phyloP scores from a whole-genome alignment of 2,113 vertebrate genomes.

The Tylochromis polylepis region DNA sequence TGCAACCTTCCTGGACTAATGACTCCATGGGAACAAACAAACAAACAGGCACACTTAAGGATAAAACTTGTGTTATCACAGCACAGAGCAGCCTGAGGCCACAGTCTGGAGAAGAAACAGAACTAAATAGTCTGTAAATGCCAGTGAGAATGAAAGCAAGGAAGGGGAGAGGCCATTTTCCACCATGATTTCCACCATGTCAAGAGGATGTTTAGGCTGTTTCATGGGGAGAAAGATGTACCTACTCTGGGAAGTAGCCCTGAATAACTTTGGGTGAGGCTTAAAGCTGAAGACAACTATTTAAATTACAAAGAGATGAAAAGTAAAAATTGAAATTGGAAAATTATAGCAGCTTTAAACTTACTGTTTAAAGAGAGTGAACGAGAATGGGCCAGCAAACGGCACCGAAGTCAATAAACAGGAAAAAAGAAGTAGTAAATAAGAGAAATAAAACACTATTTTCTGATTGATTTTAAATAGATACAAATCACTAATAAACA shows the following conservation, averaged over 20 bases:
- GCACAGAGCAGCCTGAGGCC: slow-evolving; percentile 4
- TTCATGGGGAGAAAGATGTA: not conserved
- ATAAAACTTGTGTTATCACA: not conserved
- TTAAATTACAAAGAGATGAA: not conserved
- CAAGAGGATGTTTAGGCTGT: not conserved
- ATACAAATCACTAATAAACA: not conserved
- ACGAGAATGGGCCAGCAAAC: not conserved
- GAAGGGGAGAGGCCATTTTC: not conserved
- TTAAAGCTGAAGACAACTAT: not conserved
- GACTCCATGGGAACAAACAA: not conserved
- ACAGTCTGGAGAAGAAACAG: not conserved
- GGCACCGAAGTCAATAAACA: not conserved
- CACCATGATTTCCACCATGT: not conserved
- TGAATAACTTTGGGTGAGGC: not conserved
- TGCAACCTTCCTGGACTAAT: not conserved
- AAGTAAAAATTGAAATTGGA: not conserved
- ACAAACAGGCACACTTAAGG: not conserved
- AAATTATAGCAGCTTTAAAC: not conserved
- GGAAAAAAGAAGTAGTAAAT: rapidly evolving
- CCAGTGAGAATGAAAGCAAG: not conserved
- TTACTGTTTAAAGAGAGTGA: not conserved
- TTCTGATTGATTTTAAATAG: not conserved
- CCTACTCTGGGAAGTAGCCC: not conserved
- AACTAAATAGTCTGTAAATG: not conserved
- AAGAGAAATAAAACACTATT: not conserved